A percentile compares a stretch with the other conserved stretches of the same genome.
phyloP scores from a whole-genome alignment of 1,140 invertebrate species.

The Sesamia nonagrioides region DNA sequence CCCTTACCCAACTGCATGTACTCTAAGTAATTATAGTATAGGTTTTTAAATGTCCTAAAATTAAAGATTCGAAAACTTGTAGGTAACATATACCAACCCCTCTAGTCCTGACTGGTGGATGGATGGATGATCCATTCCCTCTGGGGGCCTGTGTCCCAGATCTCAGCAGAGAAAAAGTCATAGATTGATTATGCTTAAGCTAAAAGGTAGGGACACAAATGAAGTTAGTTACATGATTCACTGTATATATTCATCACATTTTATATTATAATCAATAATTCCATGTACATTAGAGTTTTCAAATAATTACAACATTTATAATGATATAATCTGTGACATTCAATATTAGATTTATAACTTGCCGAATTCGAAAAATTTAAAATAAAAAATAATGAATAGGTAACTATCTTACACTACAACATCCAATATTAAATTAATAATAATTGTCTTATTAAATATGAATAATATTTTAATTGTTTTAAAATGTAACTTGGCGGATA shows the following conservation, averaged over 20 bases:
- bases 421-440: constrained; percentile 27
- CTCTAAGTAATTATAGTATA: constrained; percentile 6
- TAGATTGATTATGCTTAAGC: no score
- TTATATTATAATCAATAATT: constrained; percentile 58
- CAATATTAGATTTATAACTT: constrained; percentile 46
- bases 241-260: constrained; percentile 67
- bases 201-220: neutral
- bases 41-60: no score
- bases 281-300: constrained; percentile 58
- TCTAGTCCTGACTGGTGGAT: no score
- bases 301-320: constrained; percentile 65
- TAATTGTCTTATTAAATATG: constrained; percentile 31
- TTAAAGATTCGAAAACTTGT: no score
- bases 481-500: constrained; percentile 10
- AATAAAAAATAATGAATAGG: neutral
- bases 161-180: no score
- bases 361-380: constrained; percentile 46
- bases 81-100: no score
- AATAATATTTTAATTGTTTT: constrained; percentile 23
- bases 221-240: constrained; percentile 45
- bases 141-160: no score
- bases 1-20: neutral
- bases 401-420: constrained; percentile 15
- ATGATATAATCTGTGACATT: constrained; percentile 52
- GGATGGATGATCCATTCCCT: no score